phyloP scores from a whole-genome alignment of 2,797 vertebrate genomes.

The Dipus sagitta region DNA sequence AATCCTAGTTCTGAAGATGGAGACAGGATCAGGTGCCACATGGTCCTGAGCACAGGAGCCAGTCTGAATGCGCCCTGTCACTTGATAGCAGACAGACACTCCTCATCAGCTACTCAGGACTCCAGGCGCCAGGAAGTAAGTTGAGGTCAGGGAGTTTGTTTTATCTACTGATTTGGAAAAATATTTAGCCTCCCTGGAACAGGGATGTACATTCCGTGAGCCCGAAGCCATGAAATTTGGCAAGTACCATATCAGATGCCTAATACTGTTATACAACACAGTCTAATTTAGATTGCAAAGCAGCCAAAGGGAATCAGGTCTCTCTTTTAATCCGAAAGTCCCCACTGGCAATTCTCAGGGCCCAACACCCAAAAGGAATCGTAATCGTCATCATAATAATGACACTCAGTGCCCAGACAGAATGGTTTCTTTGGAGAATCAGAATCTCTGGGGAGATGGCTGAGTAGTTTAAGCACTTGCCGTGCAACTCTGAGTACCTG shows the following conservation, averaged over 20 bases:
- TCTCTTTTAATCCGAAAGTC: constrained; percentile 33
- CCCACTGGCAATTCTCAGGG: constrained; percentile 33
- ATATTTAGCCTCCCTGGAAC: constrained; percentile 82
- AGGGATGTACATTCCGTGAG: constrained; percentile 80
- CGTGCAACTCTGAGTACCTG: too few relatives aligned
- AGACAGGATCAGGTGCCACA: constrained; percentile 80
- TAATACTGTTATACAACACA: constrained; percentile 79
- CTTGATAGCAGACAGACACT: constrained; percentile 83
- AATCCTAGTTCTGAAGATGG: constrained; percentile 72
- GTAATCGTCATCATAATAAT: background rate
- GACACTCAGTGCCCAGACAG: background rate
- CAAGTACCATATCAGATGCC: constrained; percentile 79
- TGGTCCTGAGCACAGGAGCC: constrained; percentile 70
- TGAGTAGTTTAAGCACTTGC: too few relatives aligned
- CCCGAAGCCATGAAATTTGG: constrained; percentile 82
- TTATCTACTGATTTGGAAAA: constrained; percentile 85
- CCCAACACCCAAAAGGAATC: background rate
- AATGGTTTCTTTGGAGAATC: constrained; percentile 13
- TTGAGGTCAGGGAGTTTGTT: constrained; percentile 84
- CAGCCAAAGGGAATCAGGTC: constrained; percentile 56
- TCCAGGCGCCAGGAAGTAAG: constrained; percentile 82
- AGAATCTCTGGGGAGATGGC: background rate
- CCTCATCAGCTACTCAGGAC: constrained; percentile 77
- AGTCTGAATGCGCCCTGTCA: constrained; percentile 79
- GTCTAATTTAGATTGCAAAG: constrained; percentile 76